Evolutionary conservation across 2,888 invertebrate genomes (phyloP), one percentile per base, ranked within the genome.

Genomic region (Torymus tubicola): DNA sequence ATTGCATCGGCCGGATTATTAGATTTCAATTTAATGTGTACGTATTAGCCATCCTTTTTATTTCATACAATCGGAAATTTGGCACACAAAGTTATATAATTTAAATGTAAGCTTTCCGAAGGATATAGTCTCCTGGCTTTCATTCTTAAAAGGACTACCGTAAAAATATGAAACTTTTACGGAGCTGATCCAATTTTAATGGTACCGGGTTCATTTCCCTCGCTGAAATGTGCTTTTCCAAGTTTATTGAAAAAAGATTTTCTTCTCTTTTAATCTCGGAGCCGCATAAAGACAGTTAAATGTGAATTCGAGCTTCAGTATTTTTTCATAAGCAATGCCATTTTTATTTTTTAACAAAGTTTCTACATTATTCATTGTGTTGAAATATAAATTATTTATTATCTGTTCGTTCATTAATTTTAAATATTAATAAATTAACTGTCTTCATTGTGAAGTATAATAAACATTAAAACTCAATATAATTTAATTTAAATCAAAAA

Each of bases 81-180:
- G 31, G 31, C 3, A 31, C 3, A 1, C 24, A 53, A 31, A 63
- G 68, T 78, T 55, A 60, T 24, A 53, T 75, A 16, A 31, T 60
- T 60, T 60, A 24, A 72, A 72, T 24, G 52, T 61, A 60, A 67
- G 53, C 21, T 60, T 52, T 42, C 21, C 14, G 2, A n/a, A 52
- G n/a, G 21, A 60, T 31, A 65, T 8, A n/a, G 21, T 16, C 16
- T 52, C 13, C 42, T 18, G 42, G 16, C 2, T 67, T 60, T 72
- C 21, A 77, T 67, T 67, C 42, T 31, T 50, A 13, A 50, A 65
- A 65, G 60, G 21, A 16, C 11, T 52, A 14, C 50, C 57, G 58
- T 67, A 67, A 78, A 78, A 78, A 73, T 60, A 21, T 73, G 64
- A 80, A 78, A 65, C 64, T 74, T 78, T 74, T 64, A 70, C 69